Evolutionary conservation across 2,888 invertebrate species (phyloP), one percentile per base, ranked within the genome.

Genomic region (Odontothrips loti): DNA sequence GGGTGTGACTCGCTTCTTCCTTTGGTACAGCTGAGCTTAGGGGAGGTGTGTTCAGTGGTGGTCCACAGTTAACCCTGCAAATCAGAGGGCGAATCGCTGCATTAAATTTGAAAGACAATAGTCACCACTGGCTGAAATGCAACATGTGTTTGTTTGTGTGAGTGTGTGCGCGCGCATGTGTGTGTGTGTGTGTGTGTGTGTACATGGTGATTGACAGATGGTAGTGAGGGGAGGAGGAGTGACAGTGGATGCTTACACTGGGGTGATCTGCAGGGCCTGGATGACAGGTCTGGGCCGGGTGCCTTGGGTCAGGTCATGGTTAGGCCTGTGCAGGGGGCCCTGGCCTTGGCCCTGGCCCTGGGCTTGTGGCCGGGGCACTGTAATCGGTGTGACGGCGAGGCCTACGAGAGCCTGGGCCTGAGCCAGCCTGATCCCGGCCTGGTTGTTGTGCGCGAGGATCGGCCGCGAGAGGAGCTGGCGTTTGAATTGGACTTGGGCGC

Each of bases 181-280:
- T 27, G 68, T 75, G 58, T 58, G 15, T 20, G 58, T 20, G 58
- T 20, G 11, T 23, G 68, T 75, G 68, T 75, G 68, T 75, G 68
- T 3, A 23, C 12, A 27, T 27, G 68, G 6, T 43, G 3, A 43
- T 43, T 43, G 3, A 6, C 34, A 23, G 68, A 11, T n/a, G 68
- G 68, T 68, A 11, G n/a, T 6, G 1, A n/a, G 68, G 68, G 68
- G 12, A 10, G 27, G 23, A n/a, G n/a, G n/a, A n/a, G n/a, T n/a
- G n/a, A n/a, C n/a, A n/a, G n/a, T n/a, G n/a, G 68, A 23, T 75
- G 68, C 68, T 75, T 75, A 75, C 68, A 75, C 68, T n/a, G 68
- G 23, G 23, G 23, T 23, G 12, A 75, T 12, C 68, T 75, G 23
- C 27, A 75, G 68, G 11, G 58, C 15, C 58, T 58, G 58, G 20